Evolutionary conservation across 2,797 vertebrate species (phyloP), one percentile per base, ranked within the genome.

Genomic region (Liparis tanakae): DNA sequence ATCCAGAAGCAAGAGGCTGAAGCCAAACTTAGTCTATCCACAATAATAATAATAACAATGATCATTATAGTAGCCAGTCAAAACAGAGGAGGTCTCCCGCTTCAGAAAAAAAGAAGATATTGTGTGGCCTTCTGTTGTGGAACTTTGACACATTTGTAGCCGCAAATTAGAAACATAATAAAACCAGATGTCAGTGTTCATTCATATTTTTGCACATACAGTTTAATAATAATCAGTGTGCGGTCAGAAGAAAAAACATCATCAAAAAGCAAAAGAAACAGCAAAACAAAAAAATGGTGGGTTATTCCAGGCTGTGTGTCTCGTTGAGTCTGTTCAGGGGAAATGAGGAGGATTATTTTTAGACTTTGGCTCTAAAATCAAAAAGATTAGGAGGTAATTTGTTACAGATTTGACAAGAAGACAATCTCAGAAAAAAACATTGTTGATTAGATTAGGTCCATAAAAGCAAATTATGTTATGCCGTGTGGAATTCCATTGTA

Each of bases 321-420:
- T 25, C 7, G n/a, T 36, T 64, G 39, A 79, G 65, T 79, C 61
- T 80, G 20, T 59, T 64, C 30, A 58, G 55, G 22, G 25, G 15
- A 56, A 18, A 56, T 33, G 14, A 61, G 43, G 17, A 73, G n/a
- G 64, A 70, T 0, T 53, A 80, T 48, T 50, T 78, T 69, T 13
- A 8, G 61, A 89, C 90, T 90, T 90, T 91, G 90, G 89, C 76
- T 90, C 79, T 88, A 85, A 88, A n/a, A 85, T 88, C 61, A 81
- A 64, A 64, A 79, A 43, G 69, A 86, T 88, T 79, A 86, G 82
- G 90, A 89, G 86, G 92, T 91, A 78, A 87, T 86, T 85, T 85
- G 81, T 90, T 84, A 88, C 64, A 76, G 78, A 86, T 88, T 78
- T 83, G 69, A 84, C 70, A 84, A 56, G 3, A 86, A 79, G 68